Percentiles rank a stretch among this genome's conserved stretches.
phyloP scores from a whole-genome alignment of 2,888 invertebrate species.

The Drosophila macrospina region DNA sequence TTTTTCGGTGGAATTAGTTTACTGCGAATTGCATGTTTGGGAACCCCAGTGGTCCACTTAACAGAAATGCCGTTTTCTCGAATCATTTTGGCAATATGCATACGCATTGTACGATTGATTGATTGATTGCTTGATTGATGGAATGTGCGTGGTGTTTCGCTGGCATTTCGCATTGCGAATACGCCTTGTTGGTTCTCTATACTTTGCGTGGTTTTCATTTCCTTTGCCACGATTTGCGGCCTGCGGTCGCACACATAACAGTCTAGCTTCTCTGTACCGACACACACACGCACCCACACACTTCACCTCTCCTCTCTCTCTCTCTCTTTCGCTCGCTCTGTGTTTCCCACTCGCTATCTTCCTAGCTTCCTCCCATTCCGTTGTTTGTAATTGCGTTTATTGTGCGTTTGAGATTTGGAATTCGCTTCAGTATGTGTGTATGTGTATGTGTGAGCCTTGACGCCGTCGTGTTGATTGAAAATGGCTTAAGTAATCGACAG shows the following conservation, averaged over 20 bases:
- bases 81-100: constrained; percentile 67
- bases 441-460: constrained; percentile 24
- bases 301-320: constrained; percentile 17
- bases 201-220: constrained; percentile 54
- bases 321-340: background rate
- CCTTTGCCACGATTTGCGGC: constrained; percentile 53
- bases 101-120: constrained; percentile 39
- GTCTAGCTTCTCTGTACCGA: constrained; percentile 27
- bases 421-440: constrained; percentile 29
- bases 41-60: constrained; percentile 54
- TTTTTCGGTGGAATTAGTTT: constrained; percentile 50
- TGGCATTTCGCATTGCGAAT: constrained; percentile 41
- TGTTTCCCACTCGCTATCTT: background rate
- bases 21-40: constrained; percentile 53
- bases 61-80: constrained; percentile 65
- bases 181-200: constrained; percentile 32
- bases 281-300: constrained; percentile 6
- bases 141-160: constrained; percentile 17
- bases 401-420: constrained; percentile 80
- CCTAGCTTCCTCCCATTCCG: background rate
- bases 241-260: constrained; percentile 55
- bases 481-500: constrained; percentile 81
- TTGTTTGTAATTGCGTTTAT: constrained; percentile 74
- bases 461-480: constrained; percentile 73
- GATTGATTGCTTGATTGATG: constrained; percentile 45